phyloP scores from a whole-genome alignment of 2,113 vertebrate species.

The Carassius gibelio region DNA sequence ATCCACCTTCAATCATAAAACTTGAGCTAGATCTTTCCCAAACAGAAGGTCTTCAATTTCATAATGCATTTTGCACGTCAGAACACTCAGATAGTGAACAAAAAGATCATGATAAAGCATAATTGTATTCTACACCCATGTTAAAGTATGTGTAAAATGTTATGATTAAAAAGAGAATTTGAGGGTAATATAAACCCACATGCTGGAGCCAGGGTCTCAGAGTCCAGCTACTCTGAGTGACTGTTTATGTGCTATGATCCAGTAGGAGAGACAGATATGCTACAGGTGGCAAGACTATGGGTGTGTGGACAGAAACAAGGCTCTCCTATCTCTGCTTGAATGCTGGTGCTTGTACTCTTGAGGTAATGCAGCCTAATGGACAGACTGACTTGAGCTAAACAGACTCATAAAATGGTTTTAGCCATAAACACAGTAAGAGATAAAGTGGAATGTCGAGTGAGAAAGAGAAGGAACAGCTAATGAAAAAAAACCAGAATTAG shows the following conservation, averaged over 20 bases:
- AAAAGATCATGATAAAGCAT: background rate
- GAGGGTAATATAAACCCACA: background rate
- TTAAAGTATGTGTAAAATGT: conserved; percentile 20
- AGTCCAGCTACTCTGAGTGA: conserved; percentile 11
- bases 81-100: background rate
- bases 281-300: conserved; percentile 33
- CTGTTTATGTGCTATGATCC: conserved; percentile 32
- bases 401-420: conserved; percentile 30
- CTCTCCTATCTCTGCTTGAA: conserved; percentile 30
- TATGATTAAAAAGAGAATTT: background rate
- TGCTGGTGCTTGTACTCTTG: conserved; percentile 8
- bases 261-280: conserved; percentile 36
- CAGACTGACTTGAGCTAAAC: background rate
- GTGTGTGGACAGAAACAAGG: conserved; percentile 33
- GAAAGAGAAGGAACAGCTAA: background rate
- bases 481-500: background rate
- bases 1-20: background rate
- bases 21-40: background rate
- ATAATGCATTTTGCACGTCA: background rate
- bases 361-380: conserved; percentile 30
- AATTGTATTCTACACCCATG: background rate
- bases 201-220: background rate
- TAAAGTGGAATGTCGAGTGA: background rate
- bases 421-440: conserved; percentile 35
- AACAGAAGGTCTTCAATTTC: conserved; percentile 6